Evolutionary conservation across 2,113 vertebrate species (phyloP).

Genomic region (Bubalus kerabau): DNA sequence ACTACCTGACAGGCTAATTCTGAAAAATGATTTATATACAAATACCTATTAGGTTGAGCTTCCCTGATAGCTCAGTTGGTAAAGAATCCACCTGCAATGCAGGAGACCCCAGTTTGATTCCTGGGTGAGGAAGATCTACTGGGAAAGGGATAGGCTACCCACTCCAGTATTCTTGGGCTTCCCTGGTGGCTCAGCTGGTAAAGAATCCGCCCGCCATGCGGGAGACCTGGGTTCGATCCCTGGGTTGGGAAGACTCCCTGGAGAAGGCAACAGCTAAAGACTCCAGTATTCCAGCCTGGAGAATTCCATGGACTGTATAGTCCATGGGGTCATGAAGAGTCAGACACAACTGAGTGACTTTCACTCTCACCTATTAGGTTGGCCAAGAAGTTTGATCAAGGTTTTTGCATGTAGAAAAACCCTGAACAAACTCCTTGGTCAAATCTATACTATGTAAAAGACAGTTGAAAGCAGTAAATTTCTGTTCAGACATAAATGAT

Average conservation of each 20-base stretch:
- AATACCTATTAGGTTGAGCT: background rate
- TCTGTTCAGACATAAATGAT: background rate
- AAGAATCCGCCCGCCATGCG: accelerated
- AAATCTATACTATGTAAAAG: background rate
- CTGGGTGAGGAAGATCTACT: background rate
- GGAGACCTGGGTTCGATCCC: background rate
- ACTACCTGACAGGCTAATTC: background rate
- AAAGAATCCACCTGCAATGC: background rate
- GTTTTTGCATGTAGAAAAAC: background rate
- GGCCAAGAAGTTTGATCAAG: background rate
- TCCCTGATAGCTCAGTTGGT: background rate
- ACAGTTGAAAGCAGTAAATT: background rate
- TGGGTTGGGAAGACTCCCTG: background rate
- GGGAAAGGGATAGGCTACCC: background rate
- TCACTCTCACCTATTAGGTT: background rate
- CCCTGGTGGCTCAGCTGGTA: background rate
- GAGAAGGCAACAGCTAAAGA: accelerated
- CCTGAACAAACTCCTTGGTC: background rate
- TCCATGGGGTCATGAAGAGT: background rate
- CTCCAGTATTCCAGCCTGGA: accelerated
- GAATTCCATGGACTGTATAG: background rate
- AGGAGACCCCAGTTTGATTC: background rate
- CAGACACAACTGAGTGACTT: background rate
- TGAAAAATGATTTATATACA: background rate
- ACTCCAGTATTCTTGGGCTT: background rate